These are phyloP conservation scores for Calyptommatus sinebrachiatus DNA, from an alignment of 2,113 vertebrate genomes.

Conservation along the genomic window DNA sequence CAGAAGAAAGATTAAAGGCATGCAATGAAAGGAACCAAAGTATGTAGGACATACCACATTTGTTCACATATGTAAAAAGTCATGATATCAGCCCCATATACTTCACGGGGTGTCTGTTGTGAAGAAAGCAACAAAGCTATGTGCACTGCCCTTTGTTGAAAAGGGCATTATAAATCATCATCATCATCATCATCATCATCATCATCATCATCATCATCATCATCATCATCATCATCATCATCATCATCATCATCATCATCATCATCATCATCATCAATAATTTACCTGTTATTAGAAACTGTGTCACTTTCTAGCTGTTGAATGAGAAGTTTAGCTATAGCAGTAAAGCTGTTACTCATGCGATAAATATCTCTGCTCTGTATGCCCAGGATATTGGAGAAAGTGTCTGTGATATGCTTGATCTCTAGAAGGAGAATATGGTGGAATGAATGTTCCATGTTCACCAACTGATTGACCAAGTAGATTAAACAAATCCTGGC, in stretches of 20 bases:
- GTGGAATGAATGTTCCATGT: conserved; percentile 88
- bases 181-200: no score
- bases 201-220: no score
- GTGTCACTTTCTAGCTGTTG: conserved; percentile 72
- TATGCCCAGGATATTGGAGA: conserved; percentile 77
- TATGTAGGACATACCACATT: neutral
- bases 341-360: conserved; percentile 92
- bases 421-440: conserved; percentile 90
- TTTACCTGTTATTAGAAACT: conserved; percentile 70
- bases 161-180: no score
- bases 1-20: no score
- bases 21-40: neutral
- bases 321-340: conserved; percentile 82
- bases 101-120: no score
- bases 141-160: no score
- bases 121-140: no score
- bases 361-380: conserved; percentile 89
- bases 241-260: no score
- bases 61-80: fast-evolving
- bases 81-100: neutral
- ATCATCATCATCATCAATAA: no score
- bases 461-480: conserved; percentile 86
- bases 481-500: conserved; percentile 82
- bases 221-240: no score
- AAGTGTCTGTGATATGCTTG: conserved; percentile 80